Evolutionary conservation across 1,140 invertebrate genomes (phyloP).

Genomic region (Lordiphosa stackelbergi): DNA sequence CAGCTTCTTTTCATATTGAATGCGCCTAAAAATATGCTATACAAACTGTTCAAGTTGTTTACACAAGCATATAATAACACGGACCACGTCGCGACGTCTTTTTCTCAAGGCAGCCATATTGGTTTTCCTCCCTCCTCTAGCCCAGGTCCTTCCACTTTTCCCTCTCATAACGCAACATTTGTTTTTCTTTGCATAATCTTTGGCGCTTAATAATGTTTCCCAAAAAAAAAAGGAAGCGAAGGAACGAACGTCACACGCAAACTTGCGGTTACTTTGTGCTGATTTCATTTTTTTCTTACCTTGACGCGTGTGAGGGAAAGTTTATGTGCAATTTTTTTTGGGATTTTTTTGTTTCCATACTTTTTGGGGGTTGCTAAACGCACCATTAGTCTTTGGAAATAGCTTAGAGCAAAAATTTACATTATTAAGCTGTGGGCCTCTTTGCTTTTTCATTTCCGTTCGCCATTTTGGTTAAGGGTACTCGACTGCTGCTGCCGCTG

Average conservation of each 20-base stretch:
- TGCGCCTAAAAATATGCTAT: conserved; percentile 22
- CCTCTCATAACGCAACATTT: conserved; percentile 25
- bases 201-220: conserved; percentile 55
- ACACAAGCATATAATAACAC: conserved; percentile 25
- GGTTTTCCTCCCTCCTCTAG: conserved; percentile 4
- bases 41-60: conserved; percentile 25
- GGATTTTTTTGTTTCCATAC: conserved; percentile 13
- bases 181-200: conserved; percentile 60
- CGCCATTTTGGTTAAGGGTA: conserved; percentile 51
- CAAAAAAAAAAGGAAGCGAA: conserved; percentile 4
- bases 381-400: conserved; percentile 75
- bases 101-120: conserved; percentile 20
- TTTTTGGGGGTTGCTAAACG: conserved; percentile 60
- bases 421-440: conserved; percentile 67
- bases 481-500: conserved; percentile 9
- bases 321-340: conserved; percentile 28
- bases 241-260: conserved; percentile 49
- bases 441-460: conserved; percentile 59
- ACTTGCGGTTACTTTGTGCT: conserved; percentile 46
- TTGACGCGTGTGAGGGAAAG: conserved; percentile 48
- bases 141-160: neutral
- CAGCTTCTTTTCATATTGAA: conserved; percentile 2
- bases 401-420: conserved; percentile 72
- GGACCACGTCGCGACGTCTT: conserved; percentile 8
- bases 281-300: conserved; percentile 37